Evolutionary conservation across 2,888 invertebrate species (phyloP), one percentile per base, ranked within the genome.

Genomic region (Leptura quadrifasciata): DNA sequence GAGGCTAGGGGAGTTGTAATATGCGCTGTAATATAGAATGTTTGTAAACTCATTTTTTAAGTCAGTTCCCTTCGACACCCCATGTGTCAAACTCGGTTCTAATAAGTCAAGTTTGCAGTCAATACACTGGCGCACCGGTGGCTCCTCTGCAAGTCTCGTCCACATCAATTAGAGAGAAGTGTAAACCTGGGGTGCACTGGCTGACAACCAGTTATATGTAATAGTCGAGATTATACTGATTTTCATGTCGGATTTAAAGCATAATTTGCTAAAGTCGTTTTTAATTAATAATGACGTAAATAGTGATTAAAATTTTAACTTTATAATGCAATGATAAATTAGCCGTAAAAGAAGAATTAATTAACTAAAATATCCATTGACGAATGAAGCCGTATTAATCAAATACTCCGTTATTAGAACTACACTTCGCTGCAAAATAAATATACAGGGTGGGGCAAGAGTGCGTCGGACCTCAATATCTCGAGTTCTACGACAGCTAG

Each of bases 21-120:
- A 65, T 57, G 58, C 68, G 68, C 69, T 15, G 75, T 74, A 79
- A 79, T 78, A 72, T 58, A 58, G 63, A 81, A 80, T 85, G 86
- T 87, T 87, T 86, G 86, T 85, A 85, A 85, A 85, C 86, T 87
- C 86, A 87, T 88, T 88, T 87, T 88, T 88, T 87, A 87, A 84
- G 86, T 84, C 84, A 73, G 76, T 80, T 83, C 85, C 85, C 78
- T 86, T 87, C 85, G 84, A 82, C 87, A 87, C 87, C 88, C 88
- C 88, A 89, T 89, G 87, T 88, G 88, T 89, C 88, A 88, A 88
- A 87, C 85, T 85, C 85, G 82, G 79, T 80, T 85, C 86, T 88
- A 89, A 89, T 89, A 88, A 89, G 87, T 88, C 88, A 85, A 85
- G 81, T 80, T 83, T 75, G 78, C 79, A 86, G 86, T 85, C 86